Evolutionary conservation across 2,888 invertebrate genomes (phyloP).

Genomic region (Fragum sueziense): DNA sequence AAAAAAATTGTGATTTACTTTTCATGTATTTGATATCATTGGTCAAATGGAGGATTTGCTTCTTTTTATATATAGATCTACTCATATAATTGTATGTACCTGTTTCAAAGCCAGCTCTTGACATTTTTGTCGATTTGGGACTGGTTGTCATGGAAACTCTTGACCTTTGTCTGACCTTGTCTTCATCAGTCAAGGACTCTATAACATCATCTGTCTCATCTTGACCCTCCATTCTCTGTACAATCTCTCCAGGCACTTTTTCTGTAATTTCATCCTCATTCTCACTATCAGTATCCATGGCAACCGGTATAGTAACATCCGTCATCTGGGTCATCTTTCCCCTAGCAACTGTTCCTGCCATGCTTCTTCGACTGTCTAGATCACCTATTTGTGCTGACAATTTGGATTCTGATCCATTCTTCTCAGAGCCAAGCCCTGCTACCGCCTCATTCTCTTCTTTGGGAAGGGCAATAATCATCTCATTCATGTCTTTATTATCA

Average conservation of each 20-base stretch:
- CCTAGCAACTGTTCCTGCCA: conserved; percentile 14
- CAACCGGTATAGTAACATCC: conserved; percentile 13
- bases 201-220: neutral
- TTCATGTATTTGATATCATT: too few species aligned
- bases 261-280: conserved; percentile 15
- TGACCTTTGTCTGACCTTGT: conserved; percentile 26
- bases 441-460: conserved; percentile 2
- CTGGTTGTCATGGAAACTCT: conserved; percentile 4
- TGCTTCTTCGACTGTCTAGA: conserved; percentile 12
- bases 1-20: too few species aligned
- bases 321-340: conserved; percentile 21
- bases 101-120: conserved; percentile 10
- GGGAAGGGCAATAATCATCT: neutral
- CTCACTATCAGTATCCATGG: conserved; percentile 33
- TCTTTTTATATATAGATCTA: too few species aligned
- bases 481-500: neutral
- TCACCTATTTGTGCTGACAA: conserved; percentile 4
- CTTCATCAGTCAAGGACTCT: conserved; percentile 21
- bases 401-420: neutral
- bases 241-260: neutral
- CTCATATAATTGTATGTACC: conserved; percentile 5
- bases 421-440: neutral
- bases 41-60: too few species aligned
- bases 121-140: neutral
- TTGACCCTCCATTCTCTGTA: neutral